Base-by-base conservation (phyloP, 1,140 invertebrate genomes). In the Forficula auricularia region DNA sequence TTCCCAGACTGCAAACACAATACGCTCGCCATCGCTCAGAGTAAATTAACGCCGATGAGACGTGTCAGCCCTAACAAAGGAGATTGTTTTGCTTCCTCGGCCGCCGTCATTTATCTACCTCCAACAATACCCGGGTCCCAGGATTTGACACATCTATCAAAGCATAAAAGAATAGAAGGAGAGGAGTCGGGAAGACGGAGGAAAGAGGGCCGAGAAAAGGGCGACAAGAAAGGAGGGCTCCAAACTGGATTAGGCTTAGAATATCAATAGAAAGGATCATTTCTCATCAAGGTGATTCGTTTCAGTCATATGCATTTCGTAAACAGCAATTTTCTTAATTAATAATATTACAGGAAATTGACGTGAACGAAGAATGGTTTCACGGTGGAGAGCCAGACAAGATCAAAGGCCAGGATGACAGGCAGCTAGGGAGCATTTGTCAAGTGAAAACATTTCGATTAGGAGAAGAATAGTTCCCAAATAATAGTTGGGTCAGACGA, bases 11-110 rank as follows among this genome's bases (percentile, higher is more conserved):
- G 32, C 32, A 35, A 22, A 31, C 15, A 32, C 6, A 36, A 15
- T 19, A 10, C 44, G 20, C n/a, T 27, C 15, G 15, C 15, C 39
- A n/a, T 38, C 40, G 18, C 45, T 12, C 45, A 18, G 32, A 46
- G 45, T 46, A 46, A 46, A 46, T 46, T 46, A 46, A 43, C 45
- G 36, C 40, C 34, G 45, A 46, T 46, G 45, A 46, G 40, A 46
- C 41, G 45, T 46, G 45, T 46, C 45, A 46, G 45, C 13, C 27
- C 35, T 31, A 46, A 46, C 45, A 46, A 46, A 46, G 34, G 45
- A 39, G 40, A 43, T 43, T 46, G 45, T 46, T 46, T 46, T 46
- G 45, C 45, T 43, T 46, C 45, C 19, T 43, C 35, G 45, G 19
- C 45, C 43, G 32, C 13, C 45, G 40, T 38, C 45, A 46, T 46